Evolutionary conservation across 2,113 vertebrate genomes (phyloP).

Genomic region (Cygnus buccinator): DNA sequence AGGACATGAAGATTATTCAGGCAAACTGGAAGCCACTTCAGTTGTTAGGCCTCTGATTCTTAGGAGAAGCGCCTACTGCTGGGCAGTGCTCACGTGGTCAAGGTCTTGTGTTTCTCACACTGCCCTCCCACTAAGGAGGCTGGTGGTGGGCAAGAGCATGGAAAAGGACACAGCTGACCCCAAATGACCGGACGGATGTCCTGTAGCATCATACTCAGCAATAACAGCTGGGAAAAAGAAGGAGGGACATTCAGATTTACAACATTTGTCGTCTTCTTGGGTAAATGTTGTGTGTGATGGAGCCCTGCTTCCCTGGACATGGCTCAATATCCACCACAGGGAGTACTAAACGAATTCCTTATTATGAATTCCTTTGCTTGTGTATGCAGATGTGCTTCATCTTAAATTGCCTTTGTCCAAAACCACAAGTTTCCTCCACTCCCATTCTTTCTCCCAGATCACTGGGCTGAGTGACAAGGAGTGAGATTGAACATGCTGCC

Average conservation of each 20-base stretch:
- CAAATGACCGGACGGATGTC: not conserved
- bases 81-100: not conserved
- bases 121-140: fast-evolving
- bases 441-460: too few species aligned
- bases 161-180: not conserved
- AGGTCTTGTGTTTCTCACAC: not conserved
- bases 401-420: not conserved
- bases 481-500: not conserved
- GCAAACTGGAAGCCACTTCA: not conserved
- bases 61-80: not conserved
- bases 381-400: not conserved
- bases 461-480: not conserved
- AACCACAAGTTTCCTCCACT: not conserved
- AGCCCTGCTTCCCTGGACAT: not conserved
- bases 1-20: not conserved
- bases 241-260: not conserved
- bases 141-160: not conserved
- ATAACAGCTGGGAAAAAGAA: not conserved
- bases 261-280: not conserved
- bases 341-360: not conserved
- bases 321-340: not conserved
- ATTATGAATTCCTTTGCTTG: not conserved
- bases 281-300: fast-evolving
- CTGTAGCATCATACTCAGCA: not conserved
- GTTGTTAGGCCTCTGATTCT: not conserved